Evolutionary conservation across 2,113 vertebrate species (phyloP).

Genomic region (Actenoides hombroni): DNA sequence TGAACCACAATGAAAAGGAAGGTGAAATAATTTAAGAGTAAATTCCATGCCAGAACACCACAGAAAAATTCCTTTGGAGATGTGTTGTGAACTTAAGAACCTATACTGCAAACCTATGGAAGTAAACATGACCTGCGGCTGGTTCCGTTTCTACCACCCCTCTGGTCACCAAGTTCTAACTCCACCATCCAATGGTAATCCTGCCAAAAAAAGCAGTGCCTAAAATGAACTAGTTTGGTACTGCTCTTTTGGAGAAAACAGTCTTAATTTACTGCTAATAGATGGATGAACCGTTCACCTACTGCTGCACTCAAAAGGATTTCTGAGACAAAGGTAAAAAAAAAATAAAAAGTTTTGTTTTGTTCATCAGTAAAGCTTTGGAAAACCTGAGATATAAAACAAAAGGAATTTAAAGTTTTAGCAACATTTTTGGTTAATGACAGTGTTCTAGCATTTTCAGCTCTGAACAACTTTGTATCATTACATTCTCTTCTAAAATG

Average conservation of each 20-base stretch:
- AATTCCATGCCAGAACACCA: neutral
- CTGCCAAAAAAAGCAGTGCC: neutral
- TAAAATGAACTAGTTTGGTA: neutral
- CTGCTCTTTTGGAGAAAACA: neutral
- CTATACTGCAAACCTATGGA: neutral
- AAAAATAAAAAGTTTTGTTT: neutral
- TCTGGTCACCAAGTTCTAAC: neutral
- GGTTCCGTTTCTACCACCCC: neutral
- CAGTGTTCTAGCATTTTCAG: neutral
- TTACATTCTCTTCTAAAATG: neutral
- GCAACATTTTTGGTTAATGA: neutral
- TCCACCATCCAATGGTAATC: neutral
- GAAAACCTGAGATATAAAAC: neutral
- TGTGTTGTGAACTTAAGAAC: neutral
- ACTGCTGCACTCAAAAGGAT: neutral
- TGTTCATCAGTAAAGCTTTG: neutral
- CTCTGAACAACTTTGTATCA: neutral
- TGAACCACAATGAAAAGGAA: neutral
- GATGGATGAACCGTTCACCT: neutral
- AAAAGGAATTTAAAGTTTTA: neutral
- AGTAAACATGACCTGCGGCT: neutral
- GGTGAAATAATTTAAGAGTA: neutral
- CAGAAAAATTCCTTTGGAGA: neutral
- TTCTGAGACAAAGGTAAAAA: neutral
- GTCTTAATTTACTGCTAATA: neutral